Percentiles rank a stretch among this genome's conserved stretches.
phyloP scores from a whole-genome alignment of 2,113 vertebrate genomes.

The Mobula hypostoma region DNA sequence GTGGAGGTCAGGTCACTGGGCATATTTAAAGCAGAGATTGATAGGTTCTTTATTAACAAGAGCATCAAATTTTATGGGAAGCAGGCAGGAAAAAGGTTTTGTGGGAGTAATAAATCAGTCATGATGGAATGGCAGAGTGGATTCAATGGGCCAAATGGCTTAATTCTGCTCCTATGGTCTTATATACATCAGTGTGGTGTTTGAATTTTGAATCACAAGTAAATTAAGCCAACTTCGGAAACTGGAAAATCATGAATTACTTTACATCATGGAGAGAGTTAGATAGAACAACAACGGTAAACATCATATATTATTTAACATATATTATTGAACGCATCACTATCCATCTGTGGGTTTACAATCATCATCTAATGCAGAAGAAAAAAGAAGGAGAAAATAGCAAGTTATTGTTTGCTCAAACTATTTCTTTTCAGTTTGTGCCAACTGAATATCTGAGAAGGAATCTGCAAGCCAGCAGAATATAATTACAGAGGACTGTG shows the following conservation, averaged over 20 bases:
- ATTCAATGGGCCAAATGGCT: too few relatives aligned
- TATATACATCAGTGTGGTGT: background rate
- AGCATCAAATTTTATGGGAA: too few relatives aligned
- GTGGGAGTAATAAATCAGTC: too few relatives aligned
- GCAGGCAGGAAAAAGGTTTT: too few relatives aligned
- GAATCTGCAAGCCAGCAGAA: background rate
- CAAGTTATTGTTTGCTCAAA: background rate
- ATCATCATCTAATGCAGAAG: background rate
- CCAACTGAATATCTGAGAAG: background rate
- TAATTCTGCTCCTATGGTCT: too few relatives aligned
- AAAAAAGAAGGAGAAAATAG: background rate
- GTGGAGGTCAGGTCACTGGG: too few relatives aligned
- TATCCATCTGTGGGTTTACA: background rate
- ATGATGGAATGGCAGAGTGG: too few relatives aligned
- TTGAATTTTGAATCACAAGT: slow-evolving; percentile 27
- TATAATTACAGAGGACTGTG: background rate
- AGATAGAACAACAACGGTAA: background rate
- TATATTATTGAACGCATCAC: background rate
- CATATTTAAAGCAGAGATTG: too few relatives aligned
- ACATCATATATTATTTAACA: background rate
- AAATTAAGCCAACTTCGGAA: background rate
- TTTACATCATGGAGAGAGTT: background rate
- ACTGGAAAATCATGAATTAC: background rate
- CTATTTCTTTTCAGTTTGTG: too few relatives aligned
- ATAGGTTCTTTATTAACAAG: too few relatives aligned